These are phyloP conservation scores for Okamejei kenojei DNA, from an alignment of 2,797 vertebrate species.

Conservation along the genomic window DNA sequence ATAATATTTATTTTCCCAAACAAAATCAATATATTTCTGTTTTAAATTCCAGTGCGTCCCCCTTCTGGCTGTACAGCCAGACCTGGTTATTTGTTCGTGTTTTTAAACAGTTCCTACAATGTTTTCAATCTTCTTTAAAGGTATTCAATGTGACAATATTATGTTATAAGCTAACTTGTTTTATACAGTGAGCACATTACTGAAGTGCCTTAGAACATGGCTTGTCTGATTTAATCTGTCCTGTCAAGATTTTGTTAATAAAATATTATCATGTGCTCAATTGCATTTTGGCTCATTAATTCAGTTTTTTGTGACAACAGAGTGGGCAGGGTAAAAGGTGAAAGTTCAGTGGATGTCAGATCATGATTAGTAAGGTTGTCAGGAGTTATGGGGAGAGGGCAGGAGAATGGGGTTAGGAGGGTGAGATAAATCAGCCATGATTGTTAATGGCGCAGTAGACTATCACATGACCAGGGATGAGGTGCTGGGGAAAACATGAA, in stretches of 20 bases:
- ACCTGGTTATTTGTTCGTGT: constrained; percentile 3
- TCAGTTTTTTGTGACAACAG: neutral
- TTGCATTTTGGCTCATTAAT: neutral
- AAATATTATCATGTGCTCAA: neutral
- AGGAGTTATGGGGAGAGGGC: no score
- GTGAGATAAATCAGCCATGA: no score
- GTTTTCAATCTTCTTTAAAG: neutral
- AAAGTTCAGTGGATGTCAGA: no score
- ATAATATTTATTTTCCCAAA: constrained; percentile 26
- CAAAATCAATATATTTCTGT: neutral
- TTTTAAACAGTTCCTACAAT: neutral
- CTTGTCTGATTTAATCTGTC: neutral
- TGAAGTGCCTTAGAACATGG: constrained; percentile 26
- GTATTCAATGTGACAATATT: constrained; percentile 34
- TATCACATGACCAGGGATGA: no score
- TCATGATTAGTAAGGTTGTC: no score
- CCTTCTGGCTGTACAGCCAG: neutral
- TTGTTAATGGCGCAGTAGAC: no score
- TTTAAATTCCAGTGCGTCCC: neutral
- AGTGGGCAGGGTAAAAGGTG: neutral
- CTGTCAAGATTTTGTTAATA: constrained; percentile 29
- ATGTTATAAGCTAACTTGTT: constrained; percentile 23
- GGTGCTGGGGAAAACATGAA: no score
- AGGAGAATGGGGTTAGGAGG: no score
- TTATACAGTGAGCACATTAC: neutral